Percentiles rank a stretch among this genome's conserved stretches.
These are phyloP conservation scores for Polydrusus pterygomalis DNA, from an alignment of 2,888 invertebrate genomes.

Conservation along the genomic window DNA sequence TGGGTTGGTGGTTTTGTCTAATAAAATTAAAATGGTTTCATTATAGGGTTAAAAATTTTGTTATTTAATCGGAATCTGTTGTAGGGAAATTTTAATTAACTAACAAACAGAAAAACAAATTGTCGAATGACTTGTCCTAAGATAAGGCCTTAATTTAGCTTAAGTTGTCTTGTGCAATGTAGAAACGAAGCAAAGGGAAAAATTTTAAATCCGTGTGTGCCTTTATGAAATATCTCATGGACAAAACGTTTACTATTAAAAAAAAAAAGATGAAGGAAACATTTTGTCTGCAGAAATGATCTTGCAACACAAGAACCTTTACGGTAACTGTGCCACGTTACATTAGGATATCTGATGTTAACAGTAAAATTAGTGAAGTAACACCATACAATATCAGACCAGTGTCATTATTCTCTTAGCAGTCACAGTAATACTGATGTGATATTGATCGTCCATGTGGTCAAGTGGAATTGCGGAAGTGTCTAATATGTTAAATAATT, in stretches of 20 bases:
- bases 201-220: conserved; percentile 35
- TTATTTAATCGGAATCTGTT: background rate
- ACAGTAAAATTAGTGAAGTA: too few species aligned
- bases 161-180: conserved; percentile 26
- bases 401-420: too few species aligned
- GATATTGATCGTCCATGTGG: too few species aligned
- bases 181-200: conserved; percentile 1
- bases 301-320: too few species aligned
- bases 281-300: too few species aligned
- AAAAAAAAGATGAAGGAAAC: too few species aligned
- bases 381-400: too few species aligned
- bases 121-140: conserved; percentile 26
- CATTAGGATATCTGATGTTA: too few species aligned
- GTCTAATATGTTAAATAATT: too few species aligned
- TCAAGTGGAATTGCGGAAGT: too few species aligned
- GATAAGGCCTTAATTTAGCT: conserved; percentile 28
- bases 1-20: background rate
- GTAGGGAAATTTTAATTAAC: conserved; percentile 25
- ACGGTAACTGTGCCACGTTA: too few species aligned
- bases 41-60: background rate
- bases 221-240: conserved; percentile 50
- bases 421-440: too few species aligned
- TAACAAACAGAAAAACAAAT: conserved; percentile 1
- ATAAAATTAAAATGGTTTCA: background rate
- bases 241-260: background rate